phyloP scores from a whole-genome alignment of 2,888 invertebrate genomes.

The Cremastinae sp. region DNA sequence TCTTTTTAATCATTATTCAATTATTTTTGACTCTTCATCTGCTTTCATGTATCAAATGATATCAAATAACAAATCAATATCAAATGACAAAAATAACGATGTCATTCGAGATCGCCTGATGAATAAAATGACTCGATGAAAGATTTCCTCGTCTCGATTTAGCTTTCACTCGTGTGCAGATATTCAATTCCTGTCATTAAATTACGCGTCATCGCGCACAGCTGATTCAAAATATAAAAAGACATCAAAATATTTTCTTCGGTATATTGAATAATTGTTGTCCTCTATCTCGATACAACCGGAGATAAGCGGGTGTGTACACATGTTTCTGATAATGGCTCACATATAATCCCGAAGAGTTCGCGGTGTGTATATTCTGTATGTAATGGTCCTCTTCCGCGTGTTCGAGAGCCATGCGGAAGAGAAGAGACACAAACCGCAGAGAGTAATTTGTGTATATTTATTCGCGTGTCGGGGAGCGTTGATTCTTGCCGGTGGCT shows the following conservation, averaged over 20 bases:
- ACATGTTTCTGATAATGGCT: background rate
- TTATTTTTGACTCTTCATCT: too few species aligned
- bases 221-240: background rate
- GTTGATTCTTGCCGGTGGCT: slow-evolving; percentile 33
- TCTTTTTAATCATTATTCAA: too few species aligned
- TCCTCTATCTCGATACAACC: background rate
- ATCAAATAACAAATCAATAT: too few species aligned
- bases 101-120: too few species aligned
- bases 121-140: background rate
- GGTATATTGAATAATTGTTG: background rate
- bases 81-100: too few species aligned
- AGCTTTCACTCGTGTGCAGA: background rate
- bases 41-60: too few species aligned
- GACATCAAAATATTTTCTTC: background rate
- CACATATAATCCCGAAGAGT: slow-evolving; percentile 29
- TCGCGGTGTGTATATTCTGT: slow-evolving; percentile 24
- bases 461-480: slow-evolving; percentile 52
- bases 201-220: background rate
- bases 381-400: slow-evolving; percentile 55
- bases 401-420: slow-evolving; percentile 49
- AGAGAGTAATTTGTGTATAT: slow-evolving; percentile 51
- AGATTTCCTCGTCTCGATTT: background rate
- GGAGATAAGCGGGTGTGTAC: background rate
- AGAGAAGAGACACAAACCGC: slow-evolving; percentile 42
- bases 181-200: background rate